Conservation (phyloP, 2,888 invertebrate genomes). For the Agriopis aurantiaria region DNA sequence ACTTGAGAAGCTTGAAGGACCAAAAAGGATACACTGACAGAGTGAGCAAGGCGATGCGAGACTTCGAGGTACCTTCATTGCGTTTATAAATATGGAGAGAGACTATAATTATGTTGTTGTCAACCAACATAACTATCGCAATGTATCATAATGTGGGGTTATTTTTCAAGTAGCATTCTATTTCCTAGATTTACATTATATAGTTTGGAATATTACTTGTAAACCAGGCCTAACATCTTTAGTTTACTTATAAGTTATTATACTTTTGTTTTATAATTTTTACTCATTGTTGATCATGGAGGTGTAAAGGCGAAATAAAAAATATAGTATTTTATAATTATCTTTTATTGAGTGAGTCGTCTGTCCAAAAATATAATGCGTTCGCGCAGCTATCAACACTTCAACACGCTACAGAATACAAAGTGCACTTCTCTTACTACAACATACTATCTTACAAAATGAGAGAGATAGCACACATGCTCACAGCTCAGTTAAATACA, state of each 20-base stretch:
- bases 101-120: too few relatives aligned
- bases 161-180: too few relatives aligned
- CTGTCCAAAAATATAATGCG: constrained; percentile 84
- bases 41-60: too few relatives aligned
- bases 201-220: constrained; percentile 2
- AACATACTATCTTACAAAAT: constrained; percentile 61
- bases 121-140: too few relatives aligned
- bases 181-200: background rate
- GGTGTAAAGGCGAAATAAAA: constrained; percentile 49
- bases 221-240: constrained; percentile 19
- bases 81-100: too few relatives aligned
- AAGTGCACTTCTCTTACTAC: constrained; percentile 72
- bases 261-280: constrained; percentile 27
- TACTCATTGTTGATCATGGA: constrained; percentile 26
- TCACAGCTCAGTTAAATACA: constrained; percentile 19
- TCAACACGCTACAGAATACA: constrained; percentile 73
- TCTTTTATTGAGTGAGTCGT: constrained; percentile 79
- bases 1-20: too few relatives aligned
- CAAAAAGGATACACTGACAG: too few relatives aligned
- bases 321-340: constrained; percentile 63
- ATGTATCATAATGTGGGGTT: too few relatives aligned
- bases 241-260: constrained; percentile 19
- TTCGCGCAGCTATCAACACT: constrained; percentile 72
- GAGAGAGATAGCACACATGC: constrained; percentile 41
- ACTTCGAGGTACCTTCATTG: too few relatives aligned